These are phyloP conservation scores for Nebria salina DNA, from an alignment of 2,888 invertebrate species.

Conservation along the genomic window DNA sequence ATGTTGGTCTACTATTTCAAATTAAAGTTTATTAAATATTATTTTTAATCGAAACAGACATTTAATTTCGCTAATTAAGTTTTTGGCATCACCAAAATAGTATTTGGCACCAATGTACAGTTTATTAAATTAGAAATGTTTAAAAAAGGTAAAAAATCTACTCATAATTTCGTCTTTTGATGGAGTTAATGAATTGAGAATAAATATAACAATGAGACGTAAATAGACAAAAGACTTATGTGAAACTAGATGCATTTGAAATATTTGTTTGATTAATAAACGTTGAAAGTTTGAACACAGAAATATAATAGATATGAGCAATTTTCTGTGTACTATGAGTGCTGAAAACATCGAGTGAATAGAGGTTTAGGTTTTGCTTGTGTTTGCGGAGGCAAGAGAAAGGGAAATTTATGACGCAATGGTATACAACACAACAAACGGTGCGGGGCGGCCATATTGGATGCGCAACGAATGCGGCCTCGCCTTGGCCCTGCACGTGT, in stretches of 20 bases:
- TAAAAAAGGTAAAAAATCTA: no score
- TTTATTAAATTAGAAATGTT: not conserved
- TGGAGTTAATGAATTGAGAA: no score
- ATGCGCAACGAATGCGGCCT: slow-evolving; percentile 43
- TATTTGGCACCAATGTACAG: not conserved
- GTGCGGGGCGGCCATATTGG: slow-evolving; percentile 31
- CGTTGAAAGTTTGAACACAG: not conserved
- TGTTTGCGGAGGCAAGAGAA: slow-evolving; percentile 30
- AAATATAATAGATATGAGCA: slow-evolving; percentile 19
- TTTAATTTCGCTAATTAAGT: not conserved
- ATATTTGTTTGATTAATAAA: slow-evolving; percentile 6
- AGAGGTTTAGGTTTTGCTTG: not conserved
- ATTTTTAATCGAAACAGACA: not conserved
- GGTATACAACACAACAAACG: slow-evolving; percentile 10
- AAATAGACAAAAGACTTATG: no score
- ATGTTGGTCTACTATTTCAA: not conserved
- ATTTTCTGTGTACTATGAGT: slow-evolving; percentile 12
- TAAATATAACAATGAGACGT: no score
- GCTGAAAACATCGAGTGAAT: slow-evolving; percentile 5
- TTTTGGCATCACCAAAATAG: not conserved
- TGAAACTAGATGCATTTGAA: not conserved
- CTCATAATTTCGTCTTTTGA: no score
- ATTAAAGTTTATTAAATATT: not conserved
- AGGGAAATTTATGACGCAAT: slow-evolving; percentile 43
- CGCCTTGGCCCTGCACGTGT: slow-evolving; percentile 47